A percentile compares a stretch with the other conserved stretches of the same genome.
These are phyloP conservation scores for Suillia variegata DNA, from an alignment of 2,888 invertebrate species.

Conservation along the genomic window DNA sequence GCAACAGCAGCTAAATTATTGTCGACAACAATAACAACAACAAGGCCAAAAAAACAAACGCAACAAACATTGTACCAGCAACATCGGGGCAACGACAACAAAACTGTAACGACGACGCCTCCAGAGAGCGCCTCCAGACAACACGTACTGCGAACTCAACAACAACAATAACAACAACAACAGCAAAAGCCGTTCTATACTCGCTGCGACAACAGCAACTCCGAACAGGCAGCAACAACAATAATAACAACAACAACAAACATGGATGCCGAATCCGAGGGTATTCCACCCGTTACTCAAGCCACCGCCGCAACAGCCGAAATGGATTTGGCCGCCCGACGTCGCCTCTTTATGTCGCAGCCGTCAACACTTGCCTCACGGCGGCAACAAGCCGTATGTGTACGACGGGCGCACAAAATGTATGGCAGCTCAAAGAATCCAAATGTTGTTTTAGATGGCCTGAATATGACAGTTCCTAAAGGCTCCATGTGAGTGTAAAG, in stretches of 20 bases:
- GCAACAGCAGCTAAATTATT: slow-evolving; percentile 5
- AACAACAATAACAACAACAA: slow-evolving; percentile 7
- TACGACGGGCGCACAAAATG: slow-evolving; percentile 80
- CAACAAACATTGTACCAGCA: background rate
- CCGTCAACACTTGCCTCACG: slow-evolving; percentile 74
- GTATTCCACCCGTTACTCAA: slow-evolving; percentile 54
- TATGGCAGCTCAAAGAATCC: slow-evolving; percentile 82
- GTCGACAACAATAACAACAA: slow-evolving; percentile 5
- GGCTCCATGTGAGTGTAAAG: slow-evolving; percentile 77
- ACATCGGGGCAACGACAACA: background rate
- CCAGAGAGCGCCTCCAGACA: background rate
- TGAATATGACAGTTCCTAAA: slow-evolving; percentile 91
- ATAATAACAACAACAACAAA: slow-evolving; percentile 21
- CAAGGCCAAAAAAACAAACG: background rate
- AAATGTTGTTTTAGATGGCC: slow-evolving; percentile 80
- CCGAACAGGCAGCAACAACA: slow-evolving; percentile 6
- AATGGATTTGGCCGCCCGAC: slow-evolving; percentile 63
- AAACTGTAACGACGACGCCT: background rate
- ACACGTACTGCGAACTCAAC: background rate
- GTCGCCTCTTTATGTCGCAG: slow-evolving; percentile 67
- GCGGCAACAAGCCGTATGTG: slow-evolving; percentile 82
- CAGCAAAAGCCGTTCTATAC: background rate
- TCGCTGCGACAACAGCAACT: background rate
- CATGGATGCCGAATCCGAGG: slow-evolving; percentile 61
- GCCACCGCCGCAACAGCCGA: slow-evolving; percentile 50